Conservation (phyloP, 2,797 vertebrate genomes). For the Sus cebifrons region DNA sequence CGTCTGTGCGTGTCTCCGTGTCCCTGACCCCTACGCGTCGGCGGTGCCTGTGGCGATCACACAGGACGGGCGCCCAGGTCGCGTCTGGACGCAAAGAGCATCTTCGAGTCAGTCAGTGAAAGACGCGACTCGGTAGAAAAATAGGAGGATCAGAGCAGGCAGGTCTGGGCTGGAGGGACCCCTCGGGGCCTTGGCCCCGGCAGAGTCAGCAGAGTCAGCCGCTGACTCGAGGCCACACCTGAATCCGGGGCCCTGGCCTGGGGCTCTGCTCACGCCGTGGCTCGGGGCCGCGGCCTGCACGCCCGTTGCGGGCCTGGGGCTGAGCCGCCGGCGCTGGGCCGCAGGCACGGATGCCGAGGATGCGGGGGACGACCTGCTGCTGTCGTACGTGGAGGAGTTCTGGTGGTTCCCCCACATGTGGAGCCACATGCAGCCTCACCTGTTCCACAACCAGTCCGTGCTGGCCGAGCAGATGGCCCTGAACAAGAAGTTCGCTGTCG, state of each 20-base stretch:
- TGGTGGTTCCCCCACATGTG: constrained; percentile 99
- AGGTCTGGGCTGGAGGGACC: background rate
- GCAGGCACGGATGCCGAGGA: constrained; percentile 98
- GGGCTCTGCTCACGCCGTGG: background rate
- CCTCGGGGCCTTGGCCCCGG: too few species aligned
- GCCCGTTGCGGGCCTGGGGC: fast-evolving
- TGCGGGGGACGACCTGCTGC: constrained; percentile 97
- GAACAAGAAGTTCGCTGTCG: constrained; percentile 98
- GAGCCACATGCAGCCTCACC: constrained; percentile 99
- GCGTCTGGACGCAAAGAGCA: background rate
- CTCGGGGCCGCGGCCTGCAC: fast-evolving
- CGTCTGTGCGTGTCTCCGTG: background rate
- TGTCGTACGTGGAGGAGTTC: constrained; percentile 97
- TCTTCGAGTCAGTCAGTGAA: background rate
- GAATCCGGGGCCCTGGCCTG: background rate
- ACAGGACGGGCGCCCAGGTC: too few species aligned
- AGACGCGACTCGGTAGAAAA: background rate
- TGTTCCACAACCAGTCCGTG: constrained; percentile 99
- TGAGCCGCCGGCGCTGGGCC: background rate
- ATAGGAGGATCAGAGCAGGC: background rate
- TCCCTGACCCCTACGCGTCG: background rate
- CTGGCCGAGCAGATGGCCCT: constrained; percentile 99
- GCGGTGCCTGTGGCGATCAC: too few species aligned
- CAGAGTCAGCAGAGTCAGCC: too few species aligned
- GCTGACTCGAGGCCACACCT: background rate